Conservation (phyloP, 1,140 invertebrate species). For the Sarcophaga peregrina region DNA sequence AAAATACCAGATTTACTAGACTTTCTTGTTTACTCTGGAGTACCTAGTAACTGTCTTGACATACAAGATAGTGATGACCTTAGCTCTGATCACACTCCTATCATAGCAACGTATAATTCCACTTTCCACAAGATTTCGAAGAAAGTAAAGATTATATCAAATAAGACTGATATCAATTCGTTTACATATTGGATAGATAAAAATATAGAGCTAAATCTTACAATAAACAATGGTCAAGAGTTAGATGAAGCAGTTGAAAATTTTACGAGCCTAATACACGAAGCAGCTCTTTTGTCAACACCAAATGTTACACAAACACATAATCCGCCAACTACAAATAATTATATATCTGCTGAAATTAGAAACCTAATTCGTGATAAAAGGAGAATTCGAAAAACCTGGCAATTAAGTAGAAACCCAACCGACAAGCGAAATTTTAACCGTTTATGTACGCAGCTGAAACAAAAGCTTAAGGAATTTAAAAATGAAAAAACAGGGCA, state of each 20-base stretch:
- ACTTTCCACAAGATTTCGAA: too few species aligned
- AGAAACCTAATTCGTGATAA: neutral
- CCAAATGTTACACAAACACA: neutral
- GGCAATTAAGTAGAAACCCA: neutral
- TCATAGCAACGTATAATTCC: too few species aligned
- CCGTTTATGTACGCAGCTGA: neutral
- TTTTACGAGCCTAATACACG: too few species aligned
- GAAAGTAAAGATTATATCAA: neutral
- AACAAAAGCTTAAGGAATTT: too few species aligned
- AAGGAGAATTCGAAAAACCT: neutral
- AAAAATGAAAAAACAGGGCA: slow-evolving; percentile 12
- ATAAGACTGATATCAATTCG: neutral
- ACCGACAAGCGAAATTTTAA: neutral
- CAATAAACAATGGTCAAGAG: neutral
- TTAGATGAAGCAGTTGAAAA: too few species aligned
- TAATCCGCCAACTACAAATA: neutral
- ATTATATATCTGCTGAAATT: neutral
- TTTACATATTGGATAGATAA: neutral
- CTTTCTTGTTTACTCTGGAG: neutral
- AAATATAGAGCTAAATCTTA: slow-evolving; percentile 2
- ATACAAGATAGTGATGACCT: neutral
- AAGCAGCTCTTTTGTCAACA: neutral
- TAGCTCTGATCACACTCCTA: neutral
- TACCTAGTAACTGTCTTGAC: neutral
- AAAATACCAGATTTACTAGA: neutral